phyloP scores from a whole-genome alignment of 1,140 invertebrate species.

The Condylostylus longicornis region DNA sequence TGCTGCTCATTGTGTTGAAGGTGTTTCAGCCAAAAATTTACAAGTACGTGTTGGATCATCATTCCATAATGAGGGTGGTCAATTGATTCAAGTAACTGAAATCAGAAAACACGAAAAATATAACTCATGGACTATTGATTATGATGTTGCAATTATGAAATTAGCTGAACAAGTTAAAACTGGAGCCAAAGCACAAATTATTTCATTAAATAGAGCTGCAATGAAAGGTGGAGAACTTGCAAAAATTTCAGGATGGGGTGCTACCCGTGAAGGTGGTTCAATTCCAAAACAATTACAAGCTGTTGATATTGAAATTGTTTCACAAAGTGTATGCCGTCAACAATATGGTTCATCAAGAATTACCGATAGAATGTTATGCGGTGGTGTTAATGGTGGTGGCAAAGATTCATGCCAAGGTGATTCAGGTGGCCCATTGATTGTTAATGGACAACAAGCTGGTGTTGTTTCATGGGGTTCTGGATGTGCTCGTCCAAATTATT shows the following conservation, averaged over 20 bases:
- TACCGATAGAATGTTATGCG: constrained; percentile 38
- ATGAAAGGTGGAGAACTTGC: constrained; percentile 13
- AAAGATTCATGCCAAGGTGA: constrained; percentile 40
- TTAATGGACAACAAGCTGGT: constrained; percentile 33
- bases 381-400: constrained; percentile 31
- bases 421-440: constrained; percentile 32
- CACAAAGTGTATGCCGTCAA: constrained; percentile 8
- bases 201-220: constrained; percentile 11
- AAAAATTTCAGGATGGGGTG: constrained; percentile 22
- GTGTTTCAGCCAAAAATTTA: constrained; percentile 8
- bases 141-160: constrained; percentile 63
- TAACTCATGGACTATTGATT: constrained; percentile 46
- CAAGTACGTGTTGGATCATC: constrained; percentile 21
- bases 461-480: constrained; percentile 53
- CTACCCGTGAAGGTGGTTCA: constrained; percentile 15
- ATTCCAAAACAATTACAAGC: constrained; percentile 8
- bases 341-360: constrained; percentile 20
- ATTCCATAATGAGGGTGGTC: constrained; percentile 11
- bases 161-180: constrained; percentile 39
- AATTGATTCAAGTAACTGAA: constrained; percentile 11
- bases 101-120: constrained; percentile 21
- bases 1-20: constrained; percentile 38
- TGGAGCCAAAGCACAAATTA: no score
- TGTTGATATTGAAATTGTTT: constrained; percentile 12
- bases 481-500: constrained; percentile 42